These are phyloP conservation scores for Mylabris phalerata DNA, from an alignment of 1,140 invertebrate species.

Conservation along the genomic window DNA sequence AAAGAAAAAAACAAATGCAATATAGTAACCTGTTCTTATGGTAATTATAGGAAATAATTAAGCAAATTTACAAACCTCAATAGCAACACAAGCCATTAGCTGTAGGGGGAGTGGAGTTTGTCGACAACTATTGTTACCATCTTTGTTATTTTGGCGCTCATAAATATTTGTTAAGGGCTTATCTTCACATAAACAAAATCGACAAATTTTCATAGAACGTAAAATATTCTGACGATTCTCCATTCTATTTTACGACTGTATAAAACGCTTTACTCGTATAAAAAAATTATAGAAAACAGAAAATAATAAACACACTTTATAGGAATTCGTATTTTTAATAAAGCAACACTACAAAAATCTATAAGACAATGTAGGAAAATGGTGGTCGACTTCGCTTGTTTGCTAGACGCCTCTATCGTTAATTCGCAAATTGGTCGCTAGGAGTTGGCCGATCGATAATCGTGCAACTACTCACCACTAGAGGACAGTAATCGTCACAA, in stretches of 20 bases:
- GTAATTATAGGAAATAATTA: constrained; percentile 10
- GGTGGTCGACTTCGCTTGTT: constrained; percentile 11
- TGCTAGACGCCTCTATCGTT: no score
- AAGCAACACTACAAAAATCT: neutral
- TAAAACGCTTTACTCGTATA: no score
- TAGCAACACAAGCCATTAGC: constrained; percentile 65
- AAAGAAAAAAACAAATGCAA: neutral
- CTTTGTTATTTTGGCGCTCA: constrained; percentile 45
- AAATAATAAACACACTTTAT: no score
- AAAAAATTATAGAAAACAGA: no score
- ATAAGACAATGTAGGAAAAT: constrained; percentile 4
- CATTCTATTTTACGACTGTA: neutral
- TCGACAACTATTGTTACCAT: constrained; percentile 37
- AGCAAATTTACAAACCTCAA: constrained; percentile 53
- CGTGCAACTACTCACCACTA: no score
- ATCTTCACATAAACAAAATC: constrained; percentile 60
- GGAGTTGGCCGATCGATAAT: no score
- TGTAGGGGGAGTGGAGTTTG: constrained; percentile 59
- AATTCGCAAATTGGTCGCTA: no score
- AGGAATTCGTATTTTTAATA: no score
- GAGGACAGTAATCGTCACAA: no score
- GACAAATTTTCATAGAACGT: constrained; percentile 56
- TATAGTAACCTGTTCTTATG: neutral
- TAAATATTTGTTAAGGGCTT: constrained; percentile 58
- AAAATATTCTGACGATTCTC: constrained; percentile 50